Evolutionary conservation across 2,797 vertebrate species (phyloP).

Genomic region (Mormyrops boulengeri): DNA sequence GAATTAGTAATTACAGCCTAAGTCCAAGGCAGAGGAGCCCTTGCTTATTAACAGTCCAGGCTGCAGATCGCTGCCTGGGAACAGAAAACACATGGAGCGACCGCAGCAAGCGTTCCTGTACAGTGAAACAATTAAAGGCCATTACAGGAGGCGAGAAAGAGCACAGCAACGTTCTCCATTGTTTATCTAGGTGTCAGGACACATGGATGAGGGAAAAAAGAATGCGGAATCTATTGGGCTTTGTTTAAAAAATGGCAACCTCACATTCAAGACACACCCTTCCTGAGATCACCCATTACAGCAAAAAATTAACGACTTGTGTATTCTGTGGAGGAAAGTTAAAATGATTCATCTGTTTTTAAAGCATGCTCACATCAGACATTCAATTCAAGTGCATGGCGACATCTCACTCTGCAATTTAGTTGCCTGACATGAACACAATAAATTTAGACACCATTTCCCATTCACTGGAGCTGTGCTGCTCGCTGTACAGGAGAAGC

Average conservation of each 20-base stretch:
- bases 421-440: not conserved
- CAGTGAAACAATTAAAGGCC: conserved; percentile 1
- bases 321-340: not conserved
- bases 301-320: not conserved
- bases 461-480: not conserved
- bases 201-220: not conserved
- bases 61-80: not conserved
- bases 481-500: not conserved
- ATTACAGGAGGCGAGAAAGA: conserved; percentile 35
- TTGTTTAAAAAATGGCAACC: not conserved
- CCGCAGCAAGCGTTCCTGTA: not conserved
- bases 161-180: not conserved
- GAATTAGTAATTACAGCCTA: conserved; percentile 18
- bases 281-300: not conserved
- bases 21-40: conserved; percentile 1
- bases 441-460: not conserved
- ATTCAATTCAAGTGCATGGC: not conserved
- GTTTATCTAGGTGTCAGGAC: not conserved
- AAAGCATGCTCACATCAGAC: not conserved
- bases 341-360: conserved; percentile 4
- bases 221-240: not conserved
- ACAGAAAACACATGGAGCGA: not conserved
- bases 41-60: conserved; percentile 1
- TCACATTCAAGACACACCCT: not conserved
- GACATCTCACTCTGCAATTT: not conserved